Conservation (phyloP, 1,140 invertebrate species). For the Anthonomus grandis region DNA sequence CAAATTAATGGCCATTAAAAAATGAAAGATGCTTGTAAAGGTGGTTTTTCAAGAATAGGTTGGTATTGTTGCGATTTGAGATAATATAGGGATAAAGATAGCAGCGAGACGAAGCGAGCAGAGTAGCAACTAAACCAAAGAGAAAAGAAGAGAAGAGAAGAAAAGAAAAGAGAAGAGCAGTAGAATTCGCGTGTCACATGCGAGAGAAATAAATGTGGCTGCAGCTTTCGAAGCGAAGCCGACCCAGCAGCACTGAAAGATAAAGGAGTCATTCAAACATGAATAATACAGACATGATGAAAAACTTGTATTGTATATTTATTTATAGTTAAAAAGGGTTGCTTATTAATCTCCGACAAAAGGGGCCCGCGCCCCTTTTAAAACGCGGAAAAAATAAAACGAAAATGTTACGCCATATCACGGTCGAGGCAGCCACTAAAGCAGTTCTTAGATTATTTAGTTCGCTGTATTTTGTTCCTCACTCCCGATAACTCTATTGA, state of each 20-base stretch:
- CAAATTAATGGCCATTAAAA: too few relatives aligned
- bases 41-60: too few relatives aligned
- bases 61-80: constrained; percentile 18
- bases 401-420: constrained; percentile 38
- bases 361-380: constrained; percentile 32
- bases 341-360: constrained; percentile 39
- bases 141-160: too few relatives aligned
- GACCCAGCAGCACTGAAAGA: constrained; percentile 30
- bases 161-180: constrained; percentile 16
- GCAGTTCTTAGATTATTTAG: constrained; percentile 34
- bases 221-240: constrained; percentile 24
- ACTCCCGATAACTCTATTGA: constrained; percentile 28
- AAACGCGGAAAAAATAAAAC: constrained; percentile 32
- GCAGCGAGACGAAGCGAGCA: too few relatives aligned
- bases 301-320: constrained; percentile 41
- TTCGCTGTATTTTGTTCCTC: constrained; percentile 37
- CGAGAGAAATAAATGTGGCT: constrained; percentile 30
- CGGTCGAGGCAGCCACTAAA: constrained; percentile 26
- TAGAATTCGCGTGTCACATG: constrained; percentile 35
- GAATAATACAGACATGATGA: constrained; percentile 42
- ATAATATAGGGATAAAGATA: too few relatives aligned
- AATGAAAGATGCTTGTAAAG: background rate
- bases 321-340: constrained; percentile 40
- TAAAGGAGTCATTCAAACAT: constrained; percentile 42
- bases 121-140: constrained; percentile 22